Evolutionary conservation across 23 tunicate genomes (phyloP).

Genomic region (Diplosoma virens): DNA sequence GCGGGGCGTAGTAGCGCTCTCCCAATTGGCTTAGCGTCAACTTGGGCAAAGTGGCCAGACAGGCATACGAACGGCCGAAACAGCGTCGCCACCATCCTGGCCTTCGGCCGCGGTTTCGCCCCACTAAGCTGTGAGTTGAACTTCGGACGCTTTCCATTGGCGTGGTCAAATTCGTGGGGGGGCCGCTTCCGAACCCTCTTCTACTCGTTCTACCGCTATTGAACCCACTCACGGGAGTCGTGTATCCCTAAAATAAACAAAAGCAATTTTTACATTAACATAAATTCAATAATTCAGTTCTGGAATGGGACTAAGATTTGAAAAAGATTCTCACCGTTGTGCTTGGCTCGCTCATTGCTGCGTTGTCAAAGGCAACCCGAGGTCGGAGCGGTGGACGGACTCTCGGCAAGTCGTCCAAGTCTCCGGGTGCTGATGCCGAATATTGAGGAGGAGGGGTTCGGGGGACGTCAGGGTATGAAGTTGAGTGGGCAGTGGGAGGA

Average conservation of each 20-base stretch:
- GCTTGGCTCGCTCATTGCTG: conserved; percentile 24
- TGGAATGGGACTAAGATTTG: no score
- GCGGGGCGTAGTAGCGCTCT: conserved; percentile 79
- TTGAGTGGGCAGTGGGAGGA: background rate
- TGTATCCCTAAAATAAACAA: conserved; percentile 5
- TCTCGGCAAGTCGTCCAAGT: background rate
- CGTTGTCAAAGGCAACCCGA: conserved; percentile 50
- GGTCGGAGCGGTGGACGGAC: conserved; percentile 30
- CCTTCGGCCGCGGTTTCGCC: conserved; percentile 22
- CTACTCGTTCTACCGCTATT: conserved; percentile 28
- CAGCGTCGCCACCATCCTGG: conserved; percentile 21
- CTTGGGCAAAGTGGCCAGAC: conserved; percentile 46
- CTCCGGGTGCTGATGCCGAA: background rate
- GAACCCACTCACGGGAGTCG: conserved; percentile 15
- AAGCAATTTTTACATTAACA: background rate
- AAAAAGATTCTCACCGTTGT: conserved; percentile 31
- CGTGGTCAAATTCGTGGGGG: conserved; percentile 61
- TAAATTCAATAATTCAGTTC: background rate
- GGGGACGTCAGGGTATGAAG: conserved; percentile 9
- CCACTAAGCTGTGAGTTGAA: conserved; percentile 82
- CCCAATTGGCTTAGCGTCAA: conserved; percentile 68
- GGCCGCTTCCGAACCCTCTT: conserved; percentile 39
- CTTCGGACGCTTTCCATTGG: conserved; percentile 93
- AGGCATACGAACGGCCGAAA: conserved; percentile 21
- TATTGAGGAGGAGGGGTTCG: conserved; percentile 70